Base-by-base conservation (phyloP, 1,140 invertebrate genomes). In the Lepidotrigona ventralis region DNA sequence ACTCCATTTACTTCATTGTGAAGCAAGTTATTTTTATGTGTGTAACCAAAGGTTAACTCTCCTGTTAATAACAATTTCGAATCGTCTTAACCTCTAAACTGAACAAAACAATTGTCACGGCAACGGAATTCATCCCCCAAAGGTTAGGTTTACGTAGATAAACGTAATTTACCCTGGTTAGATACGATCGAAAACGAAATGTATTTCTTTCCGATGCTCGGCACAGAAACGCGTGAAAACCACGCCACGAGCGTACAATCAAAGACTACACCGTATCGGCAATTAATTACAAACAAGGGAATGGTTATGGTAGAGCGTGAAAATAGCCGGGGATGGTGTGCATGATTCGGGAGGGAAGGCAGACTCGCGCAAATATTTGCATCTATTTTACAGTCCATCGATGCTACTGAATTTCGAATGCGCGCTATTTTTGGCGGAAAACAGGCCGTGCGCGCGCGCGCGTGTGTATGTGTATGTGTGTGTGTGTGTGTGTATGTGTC, bases 321-420 rank as follows among this genome's bases (percentile, higher is more conserved):
- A 66, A 74, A 66, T 74, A 81, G 51, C 51, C 21, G 29, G 60
- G 53, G n/a, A 46, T 33, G 14, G 68, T 39, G 68, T 51, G 68
- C 68, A 74, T 74, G 56, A 74, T 74, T 53, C 21, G 58, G 54
- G 9, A 12, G 56, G 54, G 46, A 76, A 63, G 60, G 73, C 21
- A 33, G 54, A 33, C 29, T 21, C 58, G 63, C 53, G n/a, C 72
- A 76, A 81, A 82, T 82, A 78, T 83, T 83, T 78, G 74, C 74
- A 83, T 83, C 64, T 70, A 71, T 70, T 77, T 78, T 58, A 54
- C 81, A 56, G 19, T 29, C 39, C 51, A 82, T 77, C 81, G 73
- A 58, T 83, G 74, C 39, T 39, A 23, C 54, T 69, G 66, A 83
- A 83, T 78, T 83, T 83, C 63, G 66, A 29, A 83, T 54, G 73